phyloP scores from a whole-genome alignment of 2,113 vertebrate species.

The Calypte anna region DNA sequence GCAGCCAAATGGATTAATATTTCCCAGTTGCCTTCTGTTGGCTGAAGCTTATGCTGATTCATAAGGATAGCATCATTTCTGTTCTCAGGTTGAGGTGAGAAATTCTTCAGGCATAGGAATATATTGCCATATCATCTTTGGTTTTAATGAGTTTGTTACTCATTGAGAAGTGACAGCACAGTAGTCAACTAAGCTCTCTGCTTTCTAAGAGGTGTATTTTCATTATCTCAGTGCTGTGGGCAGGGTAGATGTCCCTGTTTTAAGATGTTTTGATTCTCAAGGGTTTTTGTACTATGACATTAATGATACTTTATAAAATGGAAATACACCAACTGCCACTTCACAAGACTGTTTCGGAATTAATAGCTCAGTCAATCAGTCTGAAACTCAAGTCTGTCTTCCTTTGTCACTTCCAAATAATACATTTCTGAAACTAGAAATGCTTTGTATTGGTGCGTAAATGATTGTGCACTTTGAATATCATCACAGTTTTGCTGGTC shows the following conservation, averaged over 20 bases:
- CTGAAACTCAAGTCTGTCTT: conserved; percentile 5
- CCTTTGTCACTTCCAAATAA: conserved; percentile 2
- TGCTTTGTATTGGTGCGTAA: neutral
- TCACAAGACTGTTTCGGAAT: conserved; percentile 19
- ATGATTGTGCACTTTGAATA: neutral
- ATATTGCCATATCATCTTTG: neutral
- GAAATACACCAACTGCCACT: neutral
- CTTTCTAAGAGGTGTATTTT: neutral
- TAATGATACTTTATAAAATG: conserved; percentile 31
- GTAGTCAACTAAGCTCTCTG: neutral
- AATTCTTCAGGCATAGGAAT: neutral
- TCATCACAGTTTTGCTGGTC: neutral
- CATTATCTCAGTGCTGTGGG: neutral
- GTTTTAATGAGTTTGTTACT: neutral
- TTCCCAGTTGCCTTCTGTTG: neutral
- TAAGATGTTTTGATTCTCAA: neutral
- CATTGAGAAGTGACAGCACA: neutral
- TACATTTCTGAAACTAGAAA: neutral
- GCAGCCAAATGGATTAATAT: neutral
- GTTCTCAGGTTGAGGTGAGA: neutral
- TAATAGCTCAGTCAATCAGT: conserved; percentile 43
- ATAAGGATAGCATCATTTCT: neutral
- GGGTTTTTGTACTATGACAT: neutral
- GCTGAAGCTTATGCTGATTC: neutral
- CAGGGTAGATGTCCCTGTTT: conserved; percentile 5